Conservation (phyloP, 2,888 invertebrate genomes). For the Drepanosiphum platanoidis region DNA sequence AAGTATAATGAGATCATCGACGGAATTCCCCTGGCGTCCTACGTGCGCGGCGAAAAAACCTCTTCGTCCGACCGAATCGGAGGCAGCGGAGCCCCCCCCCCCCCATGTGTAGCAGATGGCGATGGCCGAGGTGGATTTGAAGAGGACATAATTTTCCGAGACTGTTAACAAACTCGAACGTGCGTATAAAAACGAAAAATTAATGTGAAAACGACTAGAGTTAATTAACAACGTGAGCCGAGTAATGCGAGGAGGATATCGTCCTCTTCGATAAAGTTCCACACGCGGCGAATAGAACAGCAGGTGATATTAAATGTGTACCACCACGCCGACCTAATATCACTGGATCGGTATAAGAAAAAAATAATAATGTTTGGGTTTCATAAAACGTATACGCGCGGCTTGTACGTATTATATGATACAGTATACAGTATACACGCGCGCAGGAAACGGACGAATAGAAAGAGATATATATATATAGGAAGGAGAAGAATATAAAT, state of each 20-base stretch:
- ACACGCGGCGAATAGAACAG: constrained; percentile 2
- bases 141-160: constrained; percentile 15
- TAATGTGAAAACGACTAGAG: not conserved
- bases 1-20: constrained; percentile 53
- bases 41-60: constrained; percentile 26
- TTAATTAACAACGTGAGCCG: not conserved
- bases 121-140: not conserved
- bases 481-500: not conserved
- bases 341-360: not conserved
- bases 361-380: not conserved
- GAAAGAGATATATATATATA: not conserved
- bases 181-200: not conserved
- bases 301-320: not conserved
- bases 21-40: constrained; percentile 28
- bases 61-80: constrained; percentile 31
- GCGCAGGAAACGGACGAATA: not conserved
- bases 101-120: too few relatives aligned
- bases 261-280: not conserved
- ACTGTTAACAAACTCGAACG: not conserved
- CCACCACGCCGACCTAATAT: not conserved
- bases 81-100: not conserved
- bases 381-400: not conserved
- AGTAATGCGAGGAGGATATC: not conserved
- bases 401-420: not conserved
- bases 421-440: not conserved